phyloP scores from a whole-genome alignment of 2,888 invertebrate species.

The Sesia bembeciformis region DNA sequence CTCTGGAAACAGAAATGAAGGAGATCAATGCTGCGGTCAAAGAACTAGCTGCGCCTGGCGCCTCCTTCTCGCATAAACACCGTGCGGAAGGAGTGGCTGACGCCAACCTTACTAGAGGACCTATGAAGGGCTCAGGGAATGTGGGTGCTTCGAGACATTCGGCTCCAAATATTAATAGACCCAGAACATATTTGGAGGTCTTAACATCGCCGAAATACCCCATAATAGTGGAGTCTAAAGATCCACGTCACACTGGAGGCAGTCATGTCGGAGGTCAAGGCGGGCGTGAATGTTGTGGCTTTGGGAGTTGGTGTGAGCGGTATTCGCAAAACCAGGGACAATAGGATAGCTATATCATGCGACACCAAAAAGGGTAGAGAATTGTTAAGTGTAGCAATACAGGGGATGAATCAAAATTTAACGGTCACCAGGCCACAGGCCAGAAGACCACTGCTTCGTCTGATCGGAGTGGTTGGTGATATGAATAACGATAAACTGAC shows the following conservation, averaged over 20 bases:
- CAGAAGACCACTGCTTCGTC: neutral
- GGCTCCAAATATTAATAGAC: too few species aligned
- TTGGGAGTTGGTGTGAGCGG: too few species aligned
- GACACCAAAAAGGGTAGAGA: neutral
- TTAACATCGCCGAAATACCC: neutral
- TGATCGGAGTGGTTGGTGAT: neutral
- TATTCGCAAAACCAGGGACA: too few species aligned
- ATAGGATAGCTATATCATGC: neutral
- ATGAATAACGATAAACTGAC: neutral
- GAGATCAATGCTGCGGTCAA: too few species aligned
- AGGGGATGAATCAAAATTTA: neutral
- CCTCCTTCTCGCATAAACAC: too few species aligned
- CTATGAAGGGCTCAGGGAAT: too few species aligned
- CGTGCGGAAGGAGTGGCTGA: too few species aligned
- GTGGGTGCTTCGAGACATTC: too few species aligned
- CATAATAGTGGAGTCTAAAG: neutral
- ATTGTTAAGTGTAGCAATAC: neutral
- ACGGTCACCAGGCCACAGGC: neutral
- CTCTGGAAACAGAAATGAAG: too few species aligned
- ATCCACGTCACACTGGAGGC: neutral
- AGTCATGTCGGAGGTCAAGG: neutral
- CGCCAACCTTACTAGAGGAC: too few species aligned
- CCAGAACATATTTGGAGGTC: neutral
- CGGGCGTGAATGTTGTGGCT: too few species aligned
- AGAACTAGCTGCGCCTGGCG: too few species aligned